Evolutionary conservation across 2,113 vertebrate species (phyloP), one percentile per base, ranked within the genome.

Genomic region (Oreochromis tanganicae): DNA sequence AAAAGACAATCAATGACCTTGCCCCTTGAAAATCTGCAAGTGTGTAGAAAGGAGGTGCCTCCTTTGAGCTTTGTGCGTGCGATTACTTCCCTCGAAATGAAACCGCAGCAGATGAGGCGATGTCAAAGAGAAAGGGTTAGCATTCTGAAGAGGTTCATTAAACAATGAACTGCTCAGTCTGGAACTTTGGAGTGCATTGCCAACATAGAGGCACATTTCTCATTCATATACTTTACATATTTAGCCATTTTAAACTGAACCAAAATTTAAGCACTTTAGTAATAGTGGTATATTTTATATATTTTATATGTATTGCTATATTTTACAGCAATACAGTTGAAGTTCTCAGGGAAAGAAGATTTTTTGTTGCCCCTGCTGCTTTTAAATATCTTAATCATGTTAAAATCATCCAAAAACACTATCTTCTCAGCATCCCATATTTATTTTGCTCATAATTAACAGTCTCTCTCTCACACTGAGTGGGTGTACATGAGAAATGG

Each of bases 361-460:
- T 87, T 55, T 87, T 63, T 52, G 85, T 63, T 36, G 41, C 46
- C 41, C 32, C n/a, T 46, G 80, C 55, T 5, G 11, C 32, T 21
- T 54, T 38, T 82, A 66, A 90, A 79, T 59, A 55, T 83, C 13
- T 78, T 27, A 50, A 61, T 88, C 19, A 75, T 48, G 68, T 86
- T 83, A 59, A 87, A 89, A 84, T 84, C 88, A 57, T 87, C 1
- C 75, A 73, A 87, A 87, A 80, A 85, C 50, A 21, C 43, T 12
- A 43, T 71, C 68, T 24, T 19, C 81, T 48, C 81, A 80, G 16
- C 36, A 41, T n/a, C 27, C 21, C 38, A 4, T n/a, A 71, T 89
- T 86, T 52, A 52, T 90, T 91, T 85, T 83, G n/a, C 83, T 79
- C 21, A 87, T 88, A 88, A 87, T 89, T 80, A 89, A 88, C 34